phyloP scores from a whole-genome alignment of 2,888 invertebrate species.

The Halocaridina rubra region DNA sequence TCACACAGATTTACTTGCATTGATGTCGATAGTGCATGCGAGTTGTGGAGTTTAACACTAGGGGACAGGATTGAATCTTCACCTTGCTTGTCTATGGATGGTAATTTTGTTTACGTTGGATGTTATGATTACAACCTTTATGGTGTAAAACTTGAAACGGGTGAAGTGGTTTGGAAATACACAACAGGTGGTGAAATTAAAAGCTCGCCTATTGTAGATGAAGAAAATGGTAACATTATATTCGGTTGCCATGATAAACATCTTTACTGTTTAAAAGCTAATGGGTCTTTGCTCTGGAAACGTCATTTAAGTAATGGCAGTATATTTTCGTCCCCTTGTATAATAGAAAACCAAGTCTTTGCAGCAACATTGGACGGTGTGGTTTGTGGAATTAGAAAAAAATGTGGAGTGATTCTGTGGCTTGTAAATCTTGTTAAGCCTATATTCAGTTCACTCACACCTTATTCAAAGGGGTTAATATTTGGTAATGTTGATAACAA shows the following conservation, averaged over 20 bases:
- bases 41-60: conserved; percentile 69
- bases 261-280: conserved; percentile 74
- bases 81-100: conserved; percentile 69
- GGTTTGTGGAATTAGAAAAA: conserved; percentile 27
- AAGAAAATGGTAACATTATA: conserved; percentile 72
- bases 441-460: conserved; percentile 35
- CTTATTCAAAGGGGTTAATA: conserved; percentile 35
- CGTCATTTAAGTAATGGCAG: conserved; percentile 65
- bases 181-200: conserved; percentile 75
- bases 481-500: conserved; percentile 26
- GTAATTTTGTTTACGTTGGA: conserved; percentile 76
- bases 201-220: conserved; percentile 73
- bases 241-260: conserved; percentile 80
- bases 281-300: conserved; percentile 72
- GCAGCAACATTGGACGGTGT: conserved; percentile 48
- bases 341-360: conserved; percentile 22
- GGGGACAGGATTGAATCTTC: conserved; percentile 81
- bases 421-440: conserved; percentile 9
- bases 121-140: conserved; percentile 82
- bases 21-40: conserved; percentile 72
- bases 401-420: conserved; percentile 21
- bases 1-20: conserved; percentile 78
- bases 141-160: conserved; percentile 73
- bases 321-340: conserved; percentile 52
- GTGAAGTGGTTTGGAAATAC: conserved; percentile 75